Base-by-base conservation (phyloP, 2,888 invertebrate genomes). In the Schizotus pectinicornis region DNA sequence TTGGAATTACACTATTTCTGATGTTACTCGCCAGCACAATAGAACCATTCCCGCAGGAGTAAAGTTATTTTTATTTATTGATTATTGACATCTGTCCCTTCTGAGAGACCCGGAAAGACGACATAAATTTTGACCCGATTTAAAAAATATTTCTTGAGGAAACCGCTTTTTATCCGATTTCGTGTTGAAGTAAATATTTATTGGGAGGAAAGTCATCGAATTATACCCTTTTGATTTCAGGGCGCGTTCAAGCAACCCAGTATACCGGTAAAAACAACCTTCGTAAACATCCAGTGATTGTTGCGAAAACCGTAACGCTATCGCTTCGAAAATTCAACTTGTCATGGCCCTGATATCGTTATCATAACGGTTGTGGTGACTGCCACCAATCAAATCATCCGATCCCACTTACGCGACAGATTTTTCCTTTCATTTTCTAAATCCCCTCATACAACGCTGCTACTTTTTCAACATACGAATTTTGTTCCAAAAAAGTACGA, bases 301-400 rank as follows among this genome's bases (percentile, higher is more conserved):
- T 22, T 12, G n/a, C 7, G n/a, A 22, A 22, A n/a, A n/a, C 13
- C 12, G 7, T 31, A 13, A 37, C 37, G 13, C 1, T 36, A 36
- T 34, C 22, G 30, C 30, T 33, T 9, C 32, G 7, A 37, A 50
- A 32, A 31, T 34, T n/a, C 42, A 48, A 55, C 48, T 41, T 41
- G 39, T 55, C 39, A 55, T 55, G 55, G 34, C 55, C 39, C 47
- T 55, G 48, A 6, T 47, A 34, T 32, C 8, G n/a, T 7, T 55
- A 39, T 47, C 55, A 55, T 22, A 39, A 54, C 47, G 38, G 39
- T 54, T 54, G 53, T 54, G 3, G 14, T 22, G 9, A 6, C 13
- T 34, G 7, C 8, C 6, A 35, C n/a, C 11, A 35, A 35, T 3
- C 11, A 9, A 9, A 35, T 35, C n/a, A 35, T 9, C 11, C 11